Percentiles rank a stretch among this genome's conserved stretches.
Conservation (phyloP, 1,140 invertebrate species). For the Himalopsyche phryganea region DNA sequence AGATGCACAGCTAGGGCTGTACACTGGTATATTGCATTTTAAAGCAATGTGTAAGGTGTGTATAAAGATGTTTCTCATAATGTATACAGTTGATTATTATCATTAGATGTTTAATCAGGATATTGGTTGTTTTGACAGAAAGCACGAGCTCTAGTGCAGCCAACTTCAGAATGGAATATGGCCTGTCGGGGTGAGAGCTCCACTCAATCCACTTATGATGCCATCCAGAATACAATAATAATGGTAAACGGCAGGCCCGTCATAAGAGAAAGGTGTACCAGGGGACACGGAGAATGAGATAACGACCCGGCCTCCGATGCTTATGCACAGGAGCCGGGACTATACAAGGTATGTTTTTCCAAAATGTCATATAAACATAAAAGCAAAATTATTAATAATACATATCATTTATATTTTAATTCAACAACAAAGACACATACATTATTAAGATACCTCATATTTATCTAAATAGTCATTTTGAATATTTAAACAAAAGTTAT, state of each 20-base stretch:
- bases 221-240: conserved; percentile 54
- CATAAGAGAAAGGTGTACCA: conserved; percentile 39
- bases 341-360: conserved; percentile 27
- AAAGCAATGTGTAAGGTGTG: too few relatives aligned
- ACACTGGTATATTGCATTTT: too few relatives aligned
- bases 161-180: conserved; percentile 65
- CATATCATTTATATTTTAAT: too few relatives aligned
- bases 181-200: conserved; percentile 39
- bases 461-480: too few relatives aligned
- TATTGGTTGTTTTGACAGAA: conserved; percentile 45
- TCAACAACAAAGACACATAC: too few relatives aligned
- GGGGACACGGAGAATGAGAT: conserved; percentile 43
- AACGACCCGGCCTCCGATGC: conserved; percentile 40
- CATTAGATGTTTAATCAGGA: neutral
- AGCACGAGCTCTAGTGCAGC: conserved; percentile 56
- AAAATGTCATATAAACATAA: too few relatives aligned
- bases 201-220: conserved; percentile 44
- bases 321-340: conserved; percentile 25
- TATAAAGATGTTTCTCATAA: too few relatives aligned
- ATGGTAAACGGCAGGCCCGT: conserved; percentile 60
- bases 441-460: too few relatives aligned
- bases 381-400: too few relatives aligned
- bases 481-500: too few relatives aligned
- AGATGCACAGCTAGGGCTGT: too few relatives aligned
- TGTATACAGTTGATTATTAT: neutral